These are phyloP conservation scores for Aporrectodea caliginosa DNA, from an alignment of 1,140 invertebrate species.

Conservation along the genomic window DNA sequence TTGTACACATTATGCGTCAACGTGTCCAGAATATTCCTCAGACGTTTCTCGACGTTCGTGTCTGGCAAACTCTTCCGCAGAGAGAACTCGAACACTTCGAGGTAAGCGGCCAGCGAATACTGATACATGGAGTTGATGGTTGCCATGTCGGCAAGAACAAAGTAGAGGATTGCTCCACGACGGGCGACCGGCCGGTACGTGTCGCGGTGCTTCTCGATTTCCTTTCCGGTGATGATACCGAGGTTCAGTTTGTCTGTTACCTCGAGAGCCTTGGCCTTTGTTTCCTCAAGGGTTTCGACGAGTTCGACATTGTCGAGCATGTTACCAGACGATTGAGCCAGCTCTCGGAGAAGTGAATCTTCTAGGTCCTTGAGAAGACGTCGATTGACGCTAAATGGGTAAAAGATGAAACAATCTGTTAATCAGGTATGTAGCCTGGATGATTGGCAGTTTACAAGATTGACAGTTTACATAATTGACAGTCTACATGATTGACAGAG, in stretches of 20 bases:
- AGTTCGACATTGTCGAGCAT: constrained; percentile 86
- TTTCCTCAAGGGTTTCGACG: constrained; percentile 78
- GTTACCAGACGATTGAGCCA: constrained; percentile 78
- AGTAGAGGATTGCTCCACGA: constrained; percentile 81
- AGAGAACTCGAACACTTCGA: constrained; percentile 72
- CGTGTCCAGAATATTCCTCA: constrained; percentile 76
- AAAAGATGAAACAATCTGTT: too few species aligned
- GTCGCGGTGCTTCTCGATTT: constrained; percentile 76
- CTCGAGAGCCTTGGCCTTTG: constrained; percentile 61
- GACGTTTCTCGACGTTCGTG: constrained; percentile 65
- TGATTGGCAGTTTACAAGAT: too few species aligned
- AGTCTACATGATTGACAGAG: too few species aligned
- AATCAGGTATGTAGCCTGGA: too few species aligned
- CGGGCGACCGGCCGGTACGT: constrained; percentile 76
- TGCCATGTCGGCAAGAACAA: constrained; percentile 80
- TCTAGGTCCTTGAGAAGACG: constrained; percentile 74
- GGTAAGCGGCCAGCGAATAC: constrained; percentile 68
- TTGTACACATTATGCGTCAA: constrained; percentile 81
- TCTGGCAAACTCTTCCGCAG: constrained; percentile 74
- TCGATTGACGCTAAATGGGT: constrained; percentile 67
- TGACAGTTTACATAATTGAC: too few species aligned
- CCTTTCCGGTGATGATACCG: constrained; percentile 67
- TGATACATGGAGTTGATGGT: constrained; percentile 85
- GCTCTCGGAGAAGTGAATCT: constrained; percentile 73
- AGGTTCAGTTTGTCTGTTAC: constrained; percentile 69